Conservation (phyloP, 2,888 invertebrate species). For the Epiblema foenella region DNA sequence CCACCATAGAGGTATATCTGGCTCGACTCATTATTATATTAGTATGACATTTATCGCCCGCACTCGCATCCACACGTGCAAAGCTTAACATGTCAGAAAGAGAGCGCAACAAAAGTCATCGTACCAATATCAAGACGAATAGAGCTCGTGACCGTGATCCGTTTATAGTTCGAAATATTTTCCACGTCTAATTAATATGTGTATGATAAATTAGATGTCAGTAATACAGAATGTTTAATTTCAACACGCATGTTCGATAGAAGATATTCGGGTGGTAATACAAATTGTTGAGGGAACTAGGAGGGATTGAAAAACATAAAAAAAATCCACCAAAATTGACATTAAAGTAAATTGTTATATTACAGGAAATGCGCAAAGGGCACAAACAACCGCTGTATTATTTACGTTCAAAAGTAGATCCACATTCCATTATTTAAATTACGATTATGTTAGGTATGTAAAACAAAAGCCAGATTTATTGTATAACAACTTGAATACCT, state of each 20-base stretch:
- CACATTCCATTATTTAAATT: slow-evolving; percentile 18
- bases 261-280: not conserved
- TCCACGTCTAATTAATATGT: slow-evolving; percentile 23
- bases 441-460: not conserved
- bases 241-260: not conserved
- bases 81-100: not conserved
- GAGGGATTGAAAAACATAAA: not conserved
- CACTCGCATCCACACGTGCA: not conserved
- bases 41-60: not conserved
- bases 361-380: slow-evolving; percentile 56
- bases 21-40: not conserved
- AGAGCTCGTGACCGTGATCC: slow-evolving; percentile 44
- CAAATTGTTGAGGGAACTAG: not conserved
- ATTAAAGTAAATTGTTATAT: too few relatives aligned
- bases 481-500: slow-evolving; percentile 5
- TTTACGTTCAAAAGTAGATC: slow-evolving; percentile 24
- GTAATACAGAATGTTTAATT: not conserved
- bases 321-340: too few relatives aligned
- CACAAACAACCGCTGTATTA: slow-evolving; percentile 35
- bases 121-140: not conserved
- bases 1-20: slow-evolving; percentile 47
- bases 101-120: not conserved
- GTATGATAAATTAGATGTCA: slow-evolving; percentile 13
- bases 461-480: slow-evolving; percentile 16
- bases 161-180: slow-evolving; percentile 32